These are phyloP conservation scores for Calyptomena viridis DNA, from an alignment of 2,113 vertebrate species.

Conservation along the genomic window DNA sequence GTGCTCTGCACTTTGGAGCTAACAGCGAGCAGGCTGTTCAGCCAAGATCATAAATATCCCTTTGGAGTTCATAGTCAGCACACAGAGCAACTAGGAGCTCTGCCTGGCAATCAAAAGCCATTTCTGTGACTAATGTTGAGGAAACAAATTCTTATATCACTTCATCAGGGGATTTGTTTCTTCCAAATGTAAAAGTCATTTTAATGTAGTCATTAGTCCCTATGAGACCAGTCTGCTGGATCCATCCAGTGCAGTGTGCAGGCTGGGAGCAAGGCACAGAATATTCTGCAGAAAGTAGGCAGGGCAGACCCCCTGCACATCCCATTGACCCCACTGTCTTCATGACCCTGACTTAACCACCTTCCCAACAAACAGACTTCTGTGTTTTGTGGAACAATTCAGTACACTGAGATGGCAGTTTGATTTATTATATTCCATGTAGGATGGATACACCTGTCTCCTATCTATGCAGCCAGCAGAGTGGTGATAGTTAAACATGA, in stretches of 20 bases:
- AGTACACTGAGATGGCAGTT: background rate
- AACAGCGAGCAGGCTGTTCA: background rate
- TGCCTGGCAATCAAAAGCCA: background rate
- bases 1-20: background rate
- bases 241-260: background rate
- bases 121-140: background rate
- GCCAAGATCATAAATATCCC: background rate
- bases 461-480: background rate
- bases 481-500: background rate
- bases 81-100: background rate
- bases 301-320: background rate
- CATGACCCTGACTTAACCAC: rapidly evolving
- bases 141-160: background rate
- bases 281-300: background rate
- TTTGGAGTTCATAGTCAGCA: background rate
- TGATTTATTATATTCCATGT: background rate
- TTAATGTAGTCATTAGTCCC: background rate
- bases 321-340: rapidly evolving
- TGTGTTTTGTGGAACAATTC: background rate
- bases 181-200: background rate
- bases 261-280: background rate
- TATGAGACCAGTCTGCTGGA: background rate
- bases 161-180: background rate
- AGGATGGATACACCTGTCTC: background rate
- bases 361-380: background rate